A percentile compares a stretch with the other conserved stretches of the same genome.
Conservation (phyloP, 2,888 invertebrate species). For the Epinotia brunnichana region DNA sequence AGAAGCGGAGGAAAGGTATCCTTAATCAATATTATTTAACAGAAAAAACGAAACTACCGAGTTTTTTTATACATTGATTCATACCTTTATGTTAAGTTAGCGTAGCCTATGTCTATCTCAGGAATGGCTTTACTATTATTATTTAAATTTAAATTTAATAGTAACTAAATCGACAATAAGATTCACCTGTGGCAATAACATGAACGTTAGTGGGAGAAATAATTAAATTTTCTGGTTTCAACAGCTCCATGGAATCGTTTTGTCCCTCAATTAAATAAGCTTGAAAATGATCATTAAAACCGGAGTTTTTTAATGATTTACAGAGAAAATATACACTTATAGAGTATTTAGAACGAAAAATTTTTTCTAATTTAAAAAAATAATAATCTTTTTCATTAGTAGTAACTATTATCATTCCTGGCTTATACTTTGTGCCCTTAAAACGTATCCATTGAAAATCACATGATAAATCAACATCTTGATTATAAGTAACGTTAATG, state of each 20-base stretch:
- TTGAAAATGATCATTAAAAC: conserved; percentile 5
- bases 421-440: conserved; percentile 7
- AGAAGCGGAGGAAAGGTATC: no score
- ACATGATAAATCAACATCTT: conserved; percentile 1
- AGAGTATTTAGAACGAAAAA: background rate
- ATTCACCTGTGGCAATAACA: conserved; percentile 5
- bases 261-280: background rate
- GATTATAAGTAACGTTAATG: background rate
- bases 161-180: conserved; percentile 4
- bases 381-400: background rate
- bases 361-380: background rate
- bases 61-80: no score
- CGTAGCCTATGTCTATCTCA: no score
- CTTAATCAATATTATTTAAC: no score
- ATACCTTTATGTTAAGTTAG: background rate
- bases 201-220: conserved; percentile 1
- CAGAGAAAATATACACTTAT: background rate
- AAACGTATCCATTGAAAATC: conserved; percentile 2
- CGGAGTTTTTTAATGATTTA: background rate
- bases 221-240: background rate
- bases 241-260: conserved; percentile 5
- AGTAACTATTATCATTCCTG: conserved; percentile 7
- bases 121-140: conserved; percentile 2
- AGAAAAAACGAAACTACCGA: no score
- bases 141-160: background rate